These are phyloP conservation scores for Platygyra sinensis DNA, from an alignment of 64 coral and sea anemone species.

Conservation along the genomic window DNA sequence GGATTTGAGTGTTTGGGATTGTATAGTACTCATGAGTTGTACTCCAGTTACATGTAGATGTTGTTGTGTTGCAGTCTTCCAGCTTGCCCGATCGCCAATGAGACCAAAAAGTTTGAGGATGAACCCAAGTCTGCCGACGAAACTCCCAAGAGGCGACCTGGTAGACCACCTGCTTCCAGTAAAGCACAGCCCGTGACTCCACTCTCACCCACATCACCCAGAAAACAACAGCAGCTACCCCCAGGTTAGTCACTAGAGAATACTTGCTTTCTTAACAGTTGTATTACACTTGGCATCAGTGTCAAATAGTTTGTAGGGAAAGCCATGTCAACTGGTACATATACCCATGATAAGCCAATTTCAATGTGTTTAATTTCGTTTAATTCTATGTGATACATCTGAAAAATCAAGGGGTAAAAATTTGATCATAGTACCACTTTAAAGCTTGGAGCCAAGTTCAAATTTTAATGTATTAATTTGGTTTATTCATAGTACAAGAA, in stretches of 20 bases:
- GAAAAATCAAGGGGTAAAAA: no score
- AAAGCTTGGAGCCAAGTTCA: no score
- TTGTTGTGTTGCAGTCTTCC: constrained; percentile 53
- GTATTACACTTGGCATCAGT: not conserved
- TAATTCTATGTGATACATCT: no score
- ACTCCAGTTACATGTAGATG: not conserved
- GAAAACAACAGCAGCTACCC: constrained; percentile 81
- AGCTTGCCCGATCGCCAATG: constrained; percentile 87
- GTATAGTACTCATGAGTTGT: not conserved
- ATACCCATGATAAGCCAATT: no score
- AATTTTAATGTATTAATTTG: no score
- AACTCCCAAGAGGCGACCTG: constrained; percentile 66
- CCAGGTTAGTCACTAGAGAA: constrained; percentile 53
- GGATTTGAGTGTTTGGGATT: not conserved
- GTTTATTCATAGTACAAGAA: no score
- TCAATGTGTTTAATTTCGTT: no score
- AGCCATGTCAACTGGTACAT: no score
- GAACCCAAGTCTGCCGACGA: constrained; percentile 32
- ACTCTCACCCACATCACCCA: constrained; percentile 76
- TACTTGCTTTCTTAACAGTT: not conserved
- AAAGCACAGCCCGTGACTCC: constrained; percentile 48
- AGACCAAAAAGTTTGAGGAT: constrained; percentile 75
- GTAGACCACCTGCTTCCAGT: constrained; percentile 60
- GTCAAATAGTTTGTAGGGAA: no score
- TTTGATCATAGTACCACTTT: no score